Conservation (phyloP, 35 echinoderm and acorn worm species). For the Heliocidaris tuberculata region DNA sequence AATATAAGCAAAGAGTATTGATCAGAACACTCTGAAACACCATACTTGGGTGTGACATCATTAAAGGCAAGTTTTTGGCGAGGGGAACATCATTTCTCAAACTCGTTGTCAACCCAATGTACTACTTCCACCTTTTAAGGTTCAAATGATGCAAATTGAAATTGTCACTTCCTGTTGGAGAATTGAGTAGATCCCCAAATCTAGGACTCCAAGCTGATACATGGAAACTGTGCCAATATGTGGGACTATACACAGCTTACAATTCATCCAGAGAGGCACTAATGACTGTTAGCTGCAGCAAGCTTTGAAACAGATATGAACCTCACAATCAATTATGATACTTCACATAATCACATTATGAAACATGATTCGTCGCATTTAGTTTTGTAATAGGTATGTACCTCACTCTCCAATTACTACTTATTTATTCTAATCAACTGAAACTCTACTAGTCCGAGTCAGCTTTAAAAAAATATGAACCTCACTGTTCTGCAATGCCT, state of each 20-base stretch:
- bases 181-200: constrained; percentile 9
- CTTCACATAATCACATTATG: background rate
- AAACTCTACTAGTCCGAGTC: background rate
- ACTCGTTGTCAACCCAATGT: background rate
- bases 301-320: background rate
- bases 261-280: background rate
- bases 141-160: background rate
- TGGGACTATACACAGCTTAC: background rate
- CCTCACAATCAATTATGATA: background rate
- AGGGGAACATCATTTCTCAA: background rate
- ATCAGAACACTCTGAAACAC: background rate
- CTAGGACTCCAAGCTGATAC: constrained; percentile 7
- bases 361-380: background rate
- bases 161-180: background rate
- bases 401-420: background rate
- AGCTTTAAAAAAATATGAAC: background rate
- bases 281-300: background rate
- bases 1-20: background rate
- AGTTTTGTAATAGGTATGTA: background rate
- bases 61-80: background rate
- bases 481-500: background rate
- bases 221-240: background rate
- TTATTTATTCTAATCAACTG: background rate
- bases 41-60: background rate
- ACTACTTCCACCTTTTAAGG: background rate